Evolutionary conservation across 1,140 invertebrate genomes (phyloP).

Genomic region (Ctenoplectra terminalis): DNA sequence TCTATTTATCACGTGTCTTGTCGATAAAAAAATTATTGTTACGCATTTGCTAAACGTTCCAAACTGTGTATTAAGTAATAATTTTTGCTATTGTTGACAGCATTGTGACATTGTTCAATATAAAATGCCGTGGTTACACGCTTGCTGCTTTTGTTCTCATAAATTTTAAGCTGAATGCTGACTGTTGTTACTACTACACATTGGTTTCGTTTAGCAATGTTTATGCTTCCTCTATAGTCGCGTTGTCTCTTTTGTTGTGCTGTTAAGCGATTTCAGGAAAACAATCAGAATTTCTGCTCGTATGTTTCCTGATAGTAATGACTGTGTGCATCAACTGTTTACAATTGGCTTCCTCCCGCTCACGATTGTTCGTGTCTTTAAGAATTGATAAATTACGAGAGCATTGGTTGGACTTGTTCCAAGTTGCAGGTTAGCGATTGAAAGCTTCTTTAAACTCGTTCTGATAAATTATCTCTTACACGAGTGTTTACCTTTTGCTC

Average conservation of each 20-base stretch:
- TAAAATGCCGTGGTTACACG: slow-evolving; percentile 1
- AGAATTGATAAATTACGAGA: slow-evolving; percentile 15
- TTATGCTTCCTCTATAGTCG: slow-evolving; percentile 52
- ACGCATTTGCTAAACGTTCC: background rate
- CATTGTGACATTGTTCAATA: background rate
- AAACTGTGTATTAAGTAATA: background rate
- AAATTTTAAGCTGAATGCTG: slow-evolving; percentile 49
- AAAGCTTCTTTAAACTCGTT: slow-evolving; percentile 20
- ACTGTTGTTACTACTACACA: slow-evolving; percentile 17
- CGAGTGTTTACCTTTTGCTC: background rate
- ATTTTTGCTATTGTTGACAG: background rate
- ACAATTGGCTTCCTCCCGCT: background rate
- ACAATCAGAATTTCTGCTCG: slow-evolving; percentile 10
- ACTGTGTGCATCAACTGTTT: slow-evolving; percentile 11
- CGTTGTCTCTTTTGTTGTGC: slow-evolving; percentile 5
- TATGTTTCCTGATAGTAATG: background rate
- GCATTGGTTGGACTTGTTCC: background rate
- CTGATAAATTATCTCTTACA: background rate
- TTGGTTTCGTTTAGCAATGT: slow-evolving; percentile 48
- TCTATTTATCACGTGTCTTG: background rate
- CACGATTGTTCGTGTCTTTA: background rate
- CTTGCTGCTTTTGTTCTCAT: slow-evolving; percentile 23
- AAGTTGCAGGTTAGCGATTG: background rate
- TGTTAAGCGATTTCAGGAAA: slow-evolving; percentile 16
- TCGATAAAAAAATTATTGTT: background rate